Conservation (phyloP, 2,113 vertebrate species). For the Rhadina sibilatrix region DNA sequence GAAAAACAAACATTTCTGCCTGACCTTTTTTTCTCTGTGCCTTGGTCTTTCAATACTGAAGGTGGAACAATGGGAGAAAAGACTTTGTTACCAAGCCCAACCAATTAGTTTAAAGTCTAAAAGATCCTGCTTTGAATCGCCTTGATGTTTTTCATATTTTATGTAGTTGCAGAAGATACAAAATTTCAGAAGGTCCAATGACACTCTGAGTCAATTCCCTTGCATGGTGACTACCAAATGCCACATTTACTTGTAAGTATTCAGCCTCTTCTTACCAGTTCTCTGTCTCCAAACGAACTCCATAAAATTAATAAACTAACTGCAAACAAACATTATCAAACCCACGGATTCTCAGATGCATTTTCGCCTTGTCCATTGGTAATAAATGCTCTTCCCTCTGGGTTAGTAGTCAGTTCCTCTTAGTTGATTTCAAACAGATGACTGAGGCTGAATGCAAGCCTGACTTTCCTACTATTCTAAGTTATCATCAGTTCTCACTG, state of each 20-base stretch:
- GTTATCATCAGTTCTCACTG: neutral
- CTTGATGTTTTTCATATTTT: neutral
- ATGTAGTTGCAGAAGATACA: neutral
- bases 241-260: neutral
- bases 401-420: neutral
- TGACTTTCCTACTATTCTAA: neutral
- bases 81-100: neutral
- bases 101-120: rapidly evolving
- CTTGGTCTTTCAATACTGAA: neutral
- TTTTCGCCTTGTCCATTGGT: neutral
- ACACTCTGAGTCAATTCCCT: neutral
- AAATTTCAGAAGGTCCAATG: neutral
- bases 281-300: neutral
- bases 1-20: neutral
- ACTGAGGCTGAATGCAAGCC: neutral
- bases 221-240: rapidly evolving
- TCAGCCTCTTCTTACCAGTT: neutral
- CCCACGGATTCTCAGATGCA: neutral
- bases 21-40: neutral
- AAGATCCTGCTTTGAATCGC: neutral
- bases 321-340: neutral
- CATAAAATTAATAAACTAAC: neutral
- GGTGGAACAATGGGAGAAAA: neutral
- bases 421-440: neutral
- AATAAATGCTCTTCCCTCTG: neutral